These are phyloP conservation scores for Andricus grossulariae DNA, from an alignment of 1,140 invertebrate genomes.

Conservation along the genomic window DNA sequence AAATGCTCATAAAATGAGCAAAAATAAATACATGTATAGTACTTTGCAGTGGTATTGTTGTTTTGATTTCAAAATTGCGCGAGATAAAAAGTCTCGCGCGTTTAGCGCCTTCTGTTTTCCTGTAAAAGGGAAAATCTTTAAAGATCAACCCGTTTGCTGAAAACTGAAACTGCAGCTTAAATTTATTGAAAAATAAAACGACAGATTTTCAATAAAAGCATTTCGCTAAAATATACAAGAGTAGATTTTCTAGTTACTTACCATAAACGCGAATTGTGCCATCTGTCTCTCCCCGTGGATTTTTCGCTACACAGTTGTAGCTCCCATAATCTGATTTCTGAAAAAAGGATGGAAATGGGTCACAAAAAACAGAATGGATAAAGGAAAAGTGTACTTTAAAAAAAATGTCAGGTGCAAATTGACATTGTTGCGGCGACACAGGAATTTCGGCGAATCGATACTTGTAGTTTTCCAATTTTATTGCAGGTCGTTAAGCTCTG, in stretches of 20 bases:
- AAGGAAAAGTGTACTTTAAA: not conserved
- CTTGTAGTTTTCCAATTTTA: not conserved
- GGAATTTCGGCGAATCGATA: slow-evolving; percentile 3
- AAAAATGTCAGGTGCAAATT: not conserved
- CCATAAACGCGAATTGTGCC: slow-evolving; percentile 93
- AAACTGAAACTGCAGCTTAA: too few relatives aligned
- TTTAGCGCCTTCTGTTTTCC: too few relatives aligned
- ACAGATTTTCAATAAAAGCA: too few relatives aligned
- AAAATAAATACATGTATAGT: too few relatives aligned
- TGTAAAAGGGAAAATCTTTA: too few relatives aligned
- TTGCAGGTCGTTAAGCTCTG: too few relatives aligned
- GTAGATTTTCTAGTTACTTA: slow-evolving; percentile 78
- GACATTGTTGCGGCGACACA: not conserved
- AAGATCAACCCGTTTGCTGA: too few relatives aligned
- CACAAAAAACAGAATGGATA: not conserved
- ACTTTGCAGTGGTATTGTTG: too few relatives aligned
- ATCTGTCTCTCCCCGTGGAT: slow-evolving; percentile 93
- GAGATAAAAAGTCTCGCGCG: too few relatives aligned
- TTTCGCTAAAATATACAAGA: not conserved
- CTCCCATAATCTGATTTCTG: slow-evolving; percentile 84
- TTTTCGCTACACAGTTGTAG: slow-evolving; percentile 95
- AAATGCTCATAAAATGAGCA: too few relatives aligned
- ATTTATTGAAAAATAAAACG: too few relatives aligned
- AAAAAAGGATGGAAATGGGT: slow-evolving; percentile 55
- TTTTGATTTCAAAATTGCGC: too few relatives aligned